phyloP scores from a whole-genome alignment of 2,113 vertebrate genomes.

The Empidonax traillii region DNA sequence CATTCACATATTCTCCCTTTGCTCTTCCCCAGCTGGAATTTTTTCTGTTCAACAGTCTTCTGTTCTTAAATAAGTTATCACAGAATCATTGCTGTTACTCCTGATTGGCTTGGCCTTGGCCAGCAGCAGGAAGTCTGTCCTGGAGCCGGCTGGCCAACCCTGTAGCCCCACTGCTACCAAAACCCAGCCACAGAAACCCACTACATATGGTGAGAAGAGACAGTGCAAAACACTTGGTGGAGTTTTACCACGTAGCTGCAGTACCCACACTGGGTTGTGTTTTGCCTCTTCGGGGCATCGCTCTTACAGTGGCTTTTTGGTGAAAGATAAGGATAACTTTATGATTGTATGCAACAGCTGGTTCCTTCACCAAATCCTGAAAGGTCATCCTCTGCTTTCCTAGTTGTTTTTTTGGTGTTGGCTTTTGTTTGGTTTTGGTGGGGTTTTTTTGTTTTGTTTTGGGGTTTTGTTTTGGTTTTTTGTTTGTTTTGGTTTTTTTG shows the following conservation, averaged over 20 bases:
- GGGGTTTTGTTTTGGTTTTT: neutral
- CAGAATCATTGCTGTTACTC: no score
- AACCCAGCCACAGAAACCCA: no score
- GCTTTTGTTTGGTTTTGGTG: neutral
- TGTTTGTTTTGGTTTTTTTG: neutral
- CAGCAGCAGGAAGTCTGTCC: no score
- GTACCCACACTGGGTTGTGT: neutral
- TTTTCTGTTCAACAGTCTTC: no score
- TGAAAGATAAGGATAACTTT: neutral
- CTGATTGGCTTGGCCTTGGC: no score
- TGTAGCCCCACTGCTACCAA: no score
- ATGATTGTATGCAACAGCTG: neutral
- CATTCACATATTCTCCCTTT: no score
- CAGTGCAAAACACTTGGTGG: rapidly evolving
- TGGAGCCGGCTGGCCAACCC: no score
- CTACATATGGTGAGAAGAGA: neutral
- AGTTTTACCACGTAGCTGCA: neutral
- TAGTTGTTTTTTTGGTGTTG: neutral
- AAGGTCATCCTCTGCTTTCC: neutral
- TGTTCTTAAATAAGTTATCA: no score
- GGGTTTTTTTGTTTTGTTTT: neutral
- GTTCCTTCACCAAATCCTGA: neutral
- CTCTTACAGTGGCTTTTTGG: neutral
- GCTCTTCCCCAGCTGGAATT: no score
- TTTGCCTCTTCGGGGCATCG: neutral